phyloP scores from a whole-genome alignment of 2,113 vertebrate genomes.

The Hymenochirus boettgeri region DNA sequence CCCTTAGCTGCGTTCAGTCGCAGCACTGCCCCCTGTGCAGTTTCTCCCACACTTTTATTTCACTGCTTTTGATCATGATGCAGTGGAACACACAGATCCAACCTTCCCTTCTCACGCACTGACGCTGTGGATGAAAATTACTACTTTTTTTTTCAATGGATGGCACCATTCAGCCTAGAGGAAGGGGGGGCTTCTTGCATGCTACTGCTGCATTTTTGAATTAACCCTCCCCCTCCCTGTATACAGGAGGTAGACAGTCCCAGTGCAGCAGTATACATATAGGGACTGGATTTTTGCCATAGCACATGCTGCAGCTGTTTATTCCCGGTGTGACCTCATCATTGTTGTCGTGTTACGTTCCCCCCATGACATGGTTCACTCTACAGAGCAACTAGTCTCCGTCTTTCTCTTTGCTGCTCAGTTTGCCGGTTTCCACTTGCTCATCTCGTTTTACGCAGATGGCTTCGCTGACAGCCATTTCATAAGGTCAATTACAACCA shows the following conservation, averaged over 20 bases:
- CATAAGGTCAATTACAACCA: no score
- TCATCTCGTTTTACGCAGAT: neutral
- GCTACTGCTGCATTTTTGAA: conserved; percentile 14
- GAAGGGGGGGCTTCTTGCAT: conserved; percentile 6
- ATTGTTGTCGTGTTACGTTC: conserved; percentile 29
- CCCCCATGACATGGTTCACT: conserved; percentile 12
- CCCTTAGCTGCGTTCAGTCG: no score
- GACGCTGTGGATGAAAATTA: conserved; percentile 5
- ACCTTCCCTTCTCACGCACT: neutral
- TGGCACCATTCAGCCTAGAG: conserved; percentile 22
- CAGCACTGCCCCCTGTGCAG: no score
- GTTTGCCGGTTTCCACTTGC: conserved; percentile 4
- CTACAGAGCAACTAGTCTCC: conserved; percentile 25
- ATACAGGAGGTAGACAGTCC: conserved; percentile 8
- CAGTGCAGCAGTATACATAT: conserved; percentile 23
- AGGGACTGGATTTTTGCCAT: conserved; percentile 5
- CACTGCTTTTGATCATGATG: no score
- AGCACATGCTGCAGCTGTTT: conserved; percentile 26
- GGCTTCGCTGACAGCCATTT: conserved; percentile 4
- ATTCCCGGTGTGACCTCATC: conserved; percentile 31
- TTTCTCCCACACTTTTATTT: no score
- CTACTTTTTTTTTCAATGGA: neutral
- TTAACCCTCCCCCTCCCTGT: no score
- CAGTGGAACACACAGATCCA: no score
- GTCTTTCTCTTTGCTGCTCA: conserved; percentile 3